These are phyloP conservation scores for Trachymyrmex cornetzi DNA, from an alignment of 1,140 invertebrate genomes.

Conservation along the genomic window DNA sequence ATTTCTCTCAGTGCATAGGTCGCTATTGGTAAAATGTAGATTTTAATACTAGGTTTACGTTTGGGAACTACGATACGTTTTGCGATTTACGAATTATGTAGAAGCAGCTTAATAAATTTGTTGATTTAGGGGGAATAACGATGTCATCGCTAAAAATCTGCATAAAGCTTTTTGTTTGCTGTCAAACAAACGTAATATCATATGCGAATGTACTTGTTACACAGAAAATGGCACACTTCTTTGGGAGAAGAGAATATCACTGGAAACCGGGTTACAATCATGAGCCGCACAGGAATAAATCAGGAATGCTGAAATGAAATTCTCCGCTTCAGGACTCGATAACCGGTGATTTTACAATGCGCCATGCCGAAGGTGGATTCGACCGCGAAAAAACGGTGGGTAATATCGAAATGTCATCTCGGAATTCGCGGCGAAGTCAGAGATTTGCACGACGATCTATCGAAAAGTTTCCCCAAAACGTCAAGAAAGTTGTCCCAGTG, in stretches of 20 bases:
- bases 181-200: not conserved
- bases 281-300: constrained; percentile 61
- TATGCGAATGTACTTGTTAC: constrained; percentile 21
- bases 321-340: constrained; percentile 20
- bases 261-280: constrained; percentile 62
- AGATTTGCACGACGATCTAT: constrained; percentile 31
- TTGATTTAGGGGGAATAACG: not conserved
- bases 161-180: constrained; percentile 11
- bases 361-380: not conserved
- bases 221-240: not conserved
- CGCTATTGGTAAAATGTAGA: too few species aligned
- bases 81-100: too few species aligned
- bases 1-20: too few species aligned
- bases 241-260: constrained; percentile 13
- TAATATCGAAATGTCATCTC: constrained; percentile 5
- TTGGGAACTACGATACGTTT: too few species aligned
- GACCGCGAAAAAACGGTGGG: constrained; percentile 12
- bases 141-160: not conserved
- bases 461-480: constrained; percentile 22
- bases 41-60: too few species aligned
- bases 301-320: constrained; percentile 26
- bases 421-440: constrained; percentile 15
- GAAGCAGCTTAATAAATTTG: not conserved
- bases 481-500: constrained; percentile 58
- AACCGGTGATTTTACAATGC: constrained; percentile 41